phyloP scores from a whole-genome alignment of 2,888 invertebrate species.

The Apodemia duryi region DNA sequence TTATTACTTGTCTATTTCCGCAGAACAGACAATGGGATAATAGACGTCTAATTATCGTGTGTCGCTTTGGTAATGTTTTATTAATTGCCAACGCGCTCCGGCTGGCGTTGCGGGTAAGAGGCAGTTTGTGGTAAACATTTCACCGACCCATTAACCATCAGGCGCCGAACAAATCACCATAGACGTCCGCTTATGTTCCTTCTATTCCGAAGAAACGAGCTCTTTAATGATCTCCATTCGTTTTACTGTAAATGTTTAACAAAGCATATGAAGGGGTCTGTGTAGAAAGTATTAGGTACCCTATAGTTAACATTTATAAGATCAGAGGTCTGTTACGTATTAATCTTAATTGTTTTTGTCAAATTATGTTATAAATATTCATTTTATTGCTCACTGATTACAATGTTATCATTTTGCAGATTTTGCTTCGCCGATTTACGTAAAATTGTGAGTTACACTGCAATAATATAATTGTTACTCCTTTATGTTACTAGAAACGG shows the following conservation, averaged over 20 bases:
- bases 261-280: conserved; percentile 24
- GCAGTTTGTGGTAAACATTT: conserved; percentile 43
- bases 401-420: too few relatives aligned
- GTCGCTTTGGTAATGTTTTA: conserved; percentile 16
- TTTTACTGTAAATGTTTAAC: conserved; percentile 49
- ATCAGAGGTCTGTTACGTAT: too few relatives aligned
- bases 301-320: too few relatives aligned
- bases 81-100: conserved; percentile 18
- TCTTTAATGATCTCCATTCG: conserved; percentile 46
- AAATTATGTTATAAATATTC: too few relatives aligned
- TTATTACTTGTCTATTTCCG: too few relatives aligned
- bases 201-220: conserved; percentile 44
- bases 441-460: too few relatives aligned
- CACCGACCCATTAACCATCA: conserved; percentile 55
- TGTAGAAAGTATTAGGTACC: too few relatives aligned
- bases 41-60: conserved; percentile 2
- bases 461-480: too few relatives aligned
- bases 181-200: conserved; percentile 46
- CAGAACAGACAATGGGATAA: background rate
- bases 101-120: conserved; percentile 31
- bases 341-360: too few relatives aligned
- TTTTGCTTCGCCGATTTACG: too few relatives aligned
- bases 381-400: too few relatives aligned
- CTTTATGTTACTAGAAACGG: too few relatives aligned
- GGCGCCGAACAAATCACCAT: conserved; percentile 51